Conservation (phyloP, 2,113 vertebrate genomes). For the Albula goreensis region DNA sequence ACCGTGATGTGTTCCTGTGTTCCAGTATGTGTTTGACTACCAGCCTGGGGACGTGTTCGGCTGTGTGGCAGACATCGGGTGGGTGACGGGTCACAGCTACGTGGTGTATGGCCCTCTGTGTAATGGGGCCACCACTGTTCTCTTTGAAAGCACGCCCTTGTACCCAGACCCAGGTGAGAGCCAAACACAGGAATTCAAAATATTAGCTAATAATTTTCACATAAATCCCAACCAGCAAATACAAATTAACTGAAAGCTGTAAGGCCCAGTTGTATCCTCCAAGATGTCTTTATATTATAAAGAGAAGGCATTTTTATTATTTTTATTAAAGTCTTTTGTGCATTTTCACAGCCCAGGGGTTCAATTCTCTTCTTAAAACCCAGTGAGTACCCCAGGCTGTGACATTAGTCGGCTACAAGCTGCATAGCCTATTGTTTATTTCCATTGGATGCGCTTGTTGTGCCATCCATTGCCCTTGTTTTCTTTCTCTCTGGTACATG, state of each 20-base stretch:
- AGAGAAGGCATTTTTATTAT: too few relatives aligned
- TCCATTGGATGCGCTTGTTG: too few relatives aligned
- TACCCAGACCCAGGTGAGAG: conserved; percentile 87
- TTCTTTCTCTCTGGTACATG: not conserved
- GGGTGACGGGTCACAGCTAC: conserved; percentile 93
- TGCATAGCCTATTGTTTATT: too few relatives aligned
- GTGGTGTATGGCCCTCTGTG: conserved; percentile 91
- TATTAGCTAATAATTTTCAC: not conserved
- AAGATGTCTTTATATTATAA: not conserved
- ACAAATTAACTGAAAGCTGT: not conserved
- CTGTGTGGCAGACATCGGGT: conserved; percentile 90
- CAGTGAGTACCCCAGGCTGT: too few relatives aligned
- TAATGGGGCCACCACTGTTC: conserved; percentile 86
- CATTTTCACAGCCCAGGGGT: too few relatives aligned
- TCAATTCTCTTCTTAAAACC: too few relatives aligned
- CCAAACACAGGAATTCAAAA: not conserved
- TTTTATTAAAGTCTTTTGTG: too few relatives aligned
- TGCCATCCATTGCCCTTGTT: too few relatives aligned
- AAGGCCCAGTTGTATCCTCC: not conserved
- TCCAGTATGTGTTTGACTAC: conserved; percentile 86
- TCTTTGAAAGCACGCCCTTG: conserved; percentile 90
- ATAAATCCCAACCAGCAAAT: not conserved
- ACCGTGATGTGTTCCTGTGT: conserved; percentile 14
- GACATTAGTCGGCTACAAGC: too few relatives aligned
- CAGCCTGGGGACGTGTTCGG: conserved; percentile 82